phyloP scores from a whole-genome alignment of 1,140 invertebrate genomes.

The Plodia interpunctella region DNA sequence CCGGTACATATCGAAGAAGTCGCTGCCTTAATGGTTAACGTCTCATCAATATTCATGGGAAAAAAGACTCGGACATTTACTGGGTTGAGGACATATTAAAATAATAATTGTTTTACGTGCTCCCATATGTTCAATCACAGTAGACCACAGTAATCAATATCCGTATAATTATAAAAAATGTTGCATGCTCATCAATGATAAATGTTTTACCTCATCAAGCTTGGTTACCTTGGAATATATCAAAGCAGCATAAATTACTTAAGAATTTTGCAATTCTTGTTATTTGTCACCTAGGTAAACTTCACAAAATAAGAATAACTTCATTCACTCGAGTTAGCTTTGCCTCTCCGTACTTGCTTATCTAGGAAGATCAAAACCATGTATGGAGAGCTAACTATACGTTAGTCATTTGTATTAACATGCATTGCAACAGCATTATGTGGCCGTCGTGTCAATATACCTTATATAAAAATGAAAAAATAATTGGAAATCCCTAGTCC shows the following conservation, averaged over 20 bases:
- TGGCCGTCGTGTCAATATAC: too few species aligned
- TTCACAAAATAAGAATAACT: not conserved
- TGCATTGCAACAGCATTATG: too few species aligned
- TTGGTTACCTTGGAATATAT: not conserved
- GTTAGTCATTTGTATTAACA: too few species aligned
- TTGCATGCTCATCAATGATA: conserved; percentile 10
- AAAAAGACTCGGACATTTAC: not conserved
- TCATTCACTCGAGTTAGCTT: not conserved
- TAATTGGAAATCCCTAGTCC: too few species aligned
- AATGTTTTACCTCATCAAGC: not conserved
- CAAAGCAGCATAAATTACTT: conserved; percentile 2
- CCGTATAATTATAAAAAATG: conserved; percentile 7
- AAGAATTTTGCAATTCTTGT: conserved; percentile 1
- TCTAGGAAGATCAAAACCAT: too few species aligned
- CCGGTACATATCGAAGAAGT: conserved; percentile 11
- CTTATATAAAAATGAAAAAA: too few species aligned
- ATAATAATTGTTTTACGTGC: not conserved
- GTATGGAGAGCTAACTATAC: too few species aligned
- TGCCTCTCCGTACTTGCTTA: too few species aligned
- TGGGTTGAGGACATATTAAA: conserved; percentile 5
- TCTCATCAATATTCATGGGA: conserved; percentile 6
- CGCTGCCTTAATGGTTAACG: not conserved
- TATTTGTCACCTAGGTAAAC: not conserved
- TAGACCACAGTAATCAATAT: not conserved
- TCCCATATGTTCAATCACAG: not conserved